Percentiles rank a stretch among this genome's conserved stretches.
Conservation (phyloP, 2,888 invertebrate genomes). For the Hedychridium roseum region DNA sequence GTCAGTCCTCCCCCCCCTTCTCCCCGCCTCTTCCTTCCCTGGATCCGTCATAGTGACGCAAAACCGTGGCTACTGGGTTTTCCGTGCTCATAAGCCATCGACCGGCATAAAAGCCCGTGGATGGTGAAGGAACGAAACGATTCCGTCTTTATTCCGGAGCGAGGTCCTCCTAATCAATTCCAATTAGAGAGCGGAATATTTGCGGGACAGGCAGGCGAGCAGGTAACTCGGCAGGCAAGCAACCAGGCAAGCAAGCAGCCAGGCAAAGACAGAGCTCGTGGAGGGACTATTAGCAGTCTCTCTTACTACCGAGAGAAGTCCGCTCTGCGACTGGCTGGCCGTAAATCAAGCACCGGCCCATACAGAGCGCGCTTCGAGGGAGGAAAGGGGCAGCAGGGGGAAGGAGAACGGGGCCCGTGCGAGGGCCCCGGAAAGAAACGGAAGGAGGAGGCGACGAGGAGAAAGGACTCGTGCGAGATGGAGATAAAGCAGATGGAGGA, state of each 20-base stretch:
- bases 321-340: constrained; percentile 52
- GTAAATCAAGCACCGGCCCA: constrained; percentile 60
- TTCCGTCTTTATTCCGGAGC: constrained; percentile 56
- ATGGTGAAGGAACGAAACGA: constrained; percentile 40
- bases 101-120: too few species aligned
- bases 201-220: constrained; percentile 57
- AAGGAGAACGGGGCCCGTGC: constrained; percentile 12
- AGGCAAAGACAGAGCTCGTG: constrained; percentile 32
- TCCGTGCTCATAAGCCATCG: too few species aligned
- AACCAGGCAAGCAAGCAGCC: too few species aligned
- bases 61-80: constrained; percentile 11
- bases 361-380: constrained; percentile 31
- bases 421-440: background rate
- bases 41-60: background rate
- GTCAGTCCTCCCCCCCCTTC: background rate
- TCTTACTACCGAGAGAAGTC: constrained; percentile 53
- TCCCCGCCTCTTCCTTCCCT: background rate
- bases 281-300: constrained; percentile 61
- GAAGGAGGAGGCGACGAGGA: constrained; percentile 3
- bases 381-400: constrained; percentile 21
- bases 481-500: constrained; percentile 1
- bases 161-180: constrained; percentile 61
- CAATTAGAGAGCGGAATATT: constrained; percentile 64
- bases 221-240: too few species aligned
- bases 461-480: constrained; percentile 2